A percentile compares a stretch with the other conserved stretches of the same genome.
These are phyloP conservation scores for Tortricodes alternella DNA, from an alignment of 2,888 invertebrate species.

Conservation along the genomic window DNA sequence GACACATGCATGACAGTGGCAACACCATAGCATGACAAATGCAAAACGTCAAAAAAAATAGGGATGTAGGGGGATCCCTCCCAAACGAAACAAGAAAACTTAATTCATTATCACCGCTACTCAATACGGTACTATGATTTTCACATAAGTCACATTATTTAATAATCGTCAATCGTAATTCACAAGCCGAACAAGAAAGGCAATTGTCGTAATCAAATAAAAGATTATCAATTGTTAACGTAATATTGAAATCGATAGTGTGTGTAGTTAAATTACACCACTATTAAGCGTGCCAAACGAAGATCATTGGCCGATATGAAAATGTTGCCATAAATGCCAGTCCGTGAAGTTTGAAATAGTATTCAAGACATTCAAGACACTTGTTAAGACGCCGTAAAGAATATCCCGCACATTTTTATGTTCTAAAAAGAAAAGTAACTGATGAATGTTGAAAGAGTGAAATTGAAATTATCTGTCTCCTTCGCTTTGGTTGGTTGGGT, in stretches of 20 bases:
- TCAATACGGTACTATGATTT: too few relatives aligned
- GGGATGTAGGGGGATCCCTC: too few relatives aligned
- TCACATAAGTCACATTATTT: too few relatives aligned
- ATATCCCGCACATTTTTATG: neutral
- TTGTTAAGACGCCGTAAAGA: neutral
- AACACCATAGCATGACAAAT: too few relatives aligned
- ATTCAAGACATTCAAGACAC: conserved; percentile 1
- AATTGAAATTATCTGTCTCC: conserved; percentile 35
- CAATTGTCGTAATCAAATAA: too few relatives aligned
- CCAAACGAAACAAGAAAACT: too few relatives aligned
- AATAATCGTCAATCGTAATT: too few relatives aligned
- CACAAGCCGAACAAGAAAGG: too few relatives aligned
- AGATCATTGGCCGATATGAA: neutral
- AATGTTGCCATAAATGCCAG: neutral
- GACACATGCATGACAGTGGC: too few relatives aligned
- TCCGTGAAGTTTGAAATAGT: neutral
- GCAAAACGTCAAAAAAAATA: too few relatives aligned
- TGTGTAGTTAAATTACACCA: neutral
- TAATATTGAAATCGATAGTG: neutral
- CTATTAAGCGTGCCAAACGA: neutral
- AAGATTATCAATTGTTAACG: too few relatives aligned
- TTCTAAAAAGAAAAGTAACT: conserved; percentile 8
- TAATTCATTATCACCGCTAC: too few relatives aligned
- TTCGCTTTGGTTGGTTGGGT: conserved; percentile 77
- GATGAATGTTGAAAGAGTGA: conserved; percentile 16